Base-by-base conservation (phyloP, 2,113 vertebrate genomes). In the Solenodon paradoxus region DNA sequence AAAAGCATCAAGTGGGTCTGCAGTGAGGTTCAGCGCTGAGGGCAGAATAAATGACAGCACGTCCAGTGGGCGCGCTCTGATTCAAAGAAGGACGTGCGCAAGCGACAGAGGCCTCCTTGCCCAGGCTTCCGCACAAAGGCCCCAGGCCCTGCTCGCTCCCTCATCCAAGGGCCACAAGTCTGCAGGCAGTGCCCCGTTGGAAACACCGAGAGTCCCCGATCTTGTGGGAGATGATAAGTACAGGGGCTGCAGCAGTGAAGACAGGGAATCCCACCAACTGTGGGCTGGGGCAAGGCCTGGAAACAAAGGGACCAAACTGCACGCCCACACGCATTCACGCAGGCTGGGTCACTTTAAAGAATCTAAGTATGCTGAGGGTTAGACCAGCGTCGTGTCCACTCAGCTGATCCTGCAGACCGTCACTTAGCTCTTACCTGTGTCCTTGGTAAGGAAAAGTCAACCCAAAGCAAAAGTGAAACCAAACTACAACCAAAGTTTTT, bases 211-310 rank as follows among this genome's bases (percentile, higher is more conserved):
- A 8, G 13, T 3, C 2, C 17, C 0, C 8, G 10, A 63, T 30
- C 40, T 38, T 20, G 11, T 40, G 28, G 47, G 51, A 1, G 19
- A 17, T 7, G 28, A 13, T 22, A 47, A 42, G 22, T 30, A 57
- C 0, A 75, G 38, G 49, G 55, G 32, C 4, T 0, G 4, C 0
- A 40, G 55, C 24, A 20, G 77, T 0, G 32, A n/a, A 20, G 20
- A 35, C 28, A 32, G 85, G 90, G 77, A 69, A 61, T 66, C n/a
- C 26, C 24, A 22, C 11, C 32, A 42, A 3, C 0, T 1, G 10
- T 1, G 32, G 16, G 15, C 59, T 20, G 0, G 5, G 2, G 49
- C 3, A 1, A 17, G 0, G 59, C 6, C 10, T 12, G 16, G 19
- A 40, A 78, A 92, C 35, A 19, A 15, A 64, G 32, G 49, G 9